phyloP scores from a whole-genome alignment of 2,888 invertebrate species.

The Drosophila niveifrons region DNA sequence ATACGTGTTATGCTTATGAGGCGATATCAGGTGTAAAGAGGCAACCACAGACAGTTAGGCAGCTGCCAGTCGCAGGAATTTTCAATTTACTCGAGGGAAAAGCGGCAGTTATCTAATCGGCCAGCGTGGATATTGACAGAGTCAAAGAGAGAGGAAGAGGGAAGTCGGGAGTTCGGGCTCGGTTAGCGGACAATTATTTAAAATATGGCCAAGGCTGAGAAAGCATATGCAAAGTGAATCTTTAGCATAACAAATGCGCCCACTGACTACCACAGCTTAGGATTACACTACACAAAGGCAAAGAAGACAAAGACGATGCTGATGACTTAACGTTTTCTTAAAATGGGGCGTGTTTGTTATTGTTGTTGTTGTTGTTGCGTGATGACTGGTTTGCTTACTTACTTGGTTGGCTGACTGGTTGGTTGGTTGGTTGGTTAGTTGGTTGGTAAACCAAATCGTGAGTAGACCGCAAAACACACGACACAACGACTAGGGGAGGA shows the following conservation, averaged over 20 bases:
- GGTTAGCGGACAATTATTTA: slow-evolving; percentile 59
- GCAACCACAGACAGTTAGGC: slow-evolving; percentile 17
- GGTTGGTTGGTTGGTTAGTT: slow-evolving; percentile 11
- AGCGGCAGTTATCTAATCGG: slow-evolving; percentile 16
- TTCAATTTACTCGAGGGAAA: slow-evolving; percentile 21
- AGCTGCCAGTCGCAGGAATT: slow-evolving; percentile 36
- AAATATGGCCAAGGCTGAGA: slow-evolving; percentile 41
- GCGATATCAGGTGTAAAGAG: slow-evolving; percentile 28
- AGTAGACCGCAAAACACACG: too few species aligned
- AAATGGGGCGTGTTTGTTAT: slow-evolving; percentile 4
- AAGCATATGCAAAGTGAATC: slow-evolving; percentile 67
- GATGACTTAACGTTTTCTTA: slow-evolving; percentile 55
- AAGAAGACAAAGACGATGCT: slow-evolving; percentile 9
- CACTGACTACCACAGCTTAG: slow-evolving; percentile 31
- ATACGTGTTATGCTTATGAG: neutral
- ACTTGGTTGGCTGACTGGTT: slow-evolving; percentile 25
- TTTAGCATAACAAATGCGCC: slow-evolving; percentile 64
- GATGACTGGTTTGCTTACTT: slow-evolving; percentile 40
- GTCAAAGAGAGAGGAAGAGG: neutral
- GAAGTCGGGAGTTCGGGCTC: neutral
- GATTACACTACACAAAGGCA: slow-evolving; percentile 41
- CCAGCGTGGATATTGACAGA: neutral
- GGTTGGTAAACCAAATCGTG: slow-evolving; percentile 56
- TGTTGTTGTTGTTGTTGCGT: neutral
- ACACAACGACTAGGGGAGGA: slow-evolving; percentile 4